Evolutionary conservation across 2,113 vertebrate genomes (phyloP).

Genomic region (Thalassoma bifasciatum): DNA sequence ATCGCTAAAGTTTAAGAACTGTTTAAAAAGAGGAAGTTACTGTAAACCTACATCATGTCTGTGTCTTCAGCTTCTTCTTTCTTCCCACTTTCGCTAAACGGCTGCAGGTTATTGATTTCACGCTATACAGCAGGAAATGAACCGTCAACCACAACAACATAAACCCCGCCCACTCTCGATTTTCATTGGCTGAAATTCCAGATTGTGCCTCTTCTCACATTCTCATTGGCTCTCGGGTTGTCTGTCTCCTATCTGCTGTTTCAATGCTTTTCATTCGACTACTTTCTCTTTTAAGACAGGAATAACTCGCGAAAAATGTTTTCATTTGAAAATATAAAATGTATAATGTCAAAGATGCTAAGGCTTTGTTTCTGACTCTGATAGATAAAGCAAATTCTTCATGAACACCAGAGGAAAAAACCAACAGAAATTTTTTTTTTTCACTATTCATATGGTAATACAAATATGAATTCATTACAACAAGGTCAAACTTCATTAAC

Average conservation of each 20-base stretch:
- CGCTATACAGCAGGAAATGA: constrained; percentile 61
- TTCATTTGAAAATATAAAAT: too few species aligned
- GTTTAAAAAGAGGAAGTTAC: accelerated
- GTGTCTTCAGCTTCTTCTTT: neutral
- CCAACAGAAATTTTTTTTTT: too few species aligned
- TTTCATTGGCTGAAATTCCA: constrained; percentile 51
- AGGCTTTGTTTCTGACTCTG: too few species aligned
- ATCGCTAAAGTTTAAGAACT: accelerated
- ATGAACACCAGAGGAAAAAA: too few species aligned
- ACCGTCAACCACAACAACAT: constrained; percentile 47
- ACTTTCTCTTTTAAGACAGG: too few species aligned
- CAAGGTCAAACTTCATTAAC: neutral
- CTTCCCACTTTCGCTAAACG: neutral
- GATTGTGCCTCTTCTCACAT: neutral
- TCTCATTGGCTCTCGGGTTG: constrained; percentile 42
- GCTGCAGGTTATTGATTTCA: constrained; percentile 51
- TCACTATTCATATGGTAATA: too few species aligned
- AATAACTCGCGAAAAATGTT: too few species aligned
- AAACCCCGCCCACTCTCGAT: constrained; percentile 32
- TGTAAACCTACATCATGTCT: neutral
- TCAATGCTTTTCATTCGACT: neutral
- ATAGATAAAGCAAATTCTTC: too few species aligned
- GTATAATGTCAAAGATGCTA: too few species aligned
- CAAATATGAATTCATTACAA: neutral
- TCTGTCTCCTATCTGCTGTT: neutral